A percentile compares a stretch with the other conserved stretches of the same genome.
These are phyloP conservation scores for Tetheella fluctuosa DNA, from an alignment of 2,888 invertebrate species.

Conservation along the genomic window DNA sequence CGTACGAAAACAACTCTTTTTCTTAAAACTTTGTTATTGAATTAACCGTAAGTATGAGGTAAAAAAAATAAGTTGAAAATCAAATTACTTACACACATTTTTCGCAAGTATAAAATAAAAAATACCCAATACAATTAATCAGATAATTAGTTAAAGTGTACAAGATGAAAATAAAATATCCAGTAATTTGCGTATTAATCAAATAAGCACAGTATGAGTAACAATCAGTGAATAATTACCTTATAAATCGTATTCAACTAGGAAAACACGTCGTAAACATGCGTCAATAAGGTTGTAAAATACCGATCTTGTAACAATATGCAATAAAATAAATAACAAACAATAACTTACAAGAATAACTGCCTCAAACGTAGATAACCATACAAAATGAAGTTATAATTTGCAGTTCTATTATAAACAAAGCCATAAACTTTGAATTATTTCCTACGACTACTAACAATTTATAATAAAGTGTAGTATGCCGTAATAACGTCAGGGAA, in stretches of 20 bases:
- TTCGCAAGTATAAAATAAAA: no score
- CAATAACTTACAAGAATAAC: slow-evolving; percentile 12
- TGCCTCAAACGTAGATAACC: slow-evolving; percentile 6
- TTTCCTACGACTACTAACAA: background rate
- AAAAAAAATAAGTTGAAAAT: no score
- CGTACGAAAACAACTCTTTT: background rate
- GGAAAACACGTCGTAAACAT: slow-evolving; percentile 13
- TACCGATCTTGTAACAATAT: slow-evolving; percentile 5
- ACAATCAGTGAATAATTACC: background rate
- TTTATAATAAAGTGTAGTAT: background rate
- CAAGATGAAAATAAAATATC: no score
- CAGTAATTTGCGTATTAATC: background rate
- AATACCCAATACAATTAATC: no score
- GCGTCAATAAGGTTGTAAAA: slow-evolving; percentile 11
- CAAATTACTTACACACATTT: no score
- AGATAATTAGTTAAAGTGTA: no score
- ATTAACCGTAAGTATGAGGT: no score
- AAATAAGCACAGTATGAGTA: background rate
- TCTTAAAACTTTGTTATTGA: background rate
- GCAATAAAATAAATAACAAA: background rate
- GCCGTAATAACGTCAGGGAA: no score
- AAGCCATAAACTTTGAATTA: background rate
- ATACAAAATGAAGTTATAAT: background rate
- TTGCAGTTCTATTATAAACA: background rate
- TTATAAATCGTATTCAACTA: slow-evolving; percentile 11